A percentile compares a stretch with the other conserved stretches of the same genome.
Conservation (phyloP, 2,888 invertebrate species). For the Polymixis flavicincta region DNA sequence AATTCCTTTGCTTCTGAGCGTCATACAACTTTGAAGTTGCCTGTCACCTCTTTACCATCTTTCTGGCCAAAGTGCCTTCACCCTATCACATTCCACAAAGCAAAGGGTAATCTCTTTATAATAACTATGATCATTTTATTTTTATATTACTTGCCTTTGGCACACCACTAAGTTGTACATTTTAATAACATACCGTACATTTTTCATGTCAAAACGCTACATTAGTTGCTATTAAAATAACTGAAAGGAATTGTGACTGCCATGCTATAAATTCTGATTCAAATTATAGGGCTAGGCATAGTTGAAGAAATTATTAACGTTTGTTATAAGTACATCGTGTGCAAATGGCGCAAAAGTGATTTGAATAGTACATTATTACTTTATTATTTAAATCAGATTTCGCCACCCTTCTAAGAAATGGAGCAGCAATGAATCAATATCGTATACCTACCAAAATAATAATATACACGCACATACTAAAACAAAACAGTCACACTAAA, state of each 20-base stretch:
- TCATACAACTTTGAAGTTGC: not conserved
- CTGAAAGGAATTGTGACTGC: constrained; percentile 26
- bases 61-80: not conserved
- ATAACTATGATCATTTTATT: not conserved
- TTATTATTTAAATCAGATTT: not conserved
- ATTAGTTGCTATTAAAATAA: constrained; percentile 24
- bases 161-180: not conserved
- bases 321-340: not conserved
- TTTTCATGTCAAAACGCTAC: constrained; percentile 14
- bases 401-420: not conserved
- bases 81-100: not conserved
- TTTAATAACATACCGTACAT: constrained; percentile 25
- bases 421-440: not conserved
- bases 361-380: not conserved
- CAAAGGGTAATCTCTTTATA: too few relatives aligned
- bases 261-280: constrained; percentile 24
- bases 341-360: not conserved
- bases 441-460: not conserved
- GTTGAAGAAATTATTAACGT: constrained; percentile 26
- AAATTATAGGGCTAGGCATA: constrained; percentile 18
- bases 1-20: not conserved
- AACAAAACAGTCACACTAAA: too few relatives aligned
- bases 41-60: not conserved
- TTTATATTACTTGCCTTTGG: not conserved
- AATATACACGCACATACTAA: not conserved